A percentile compares a stretch with the other conserved stretches of the same genome.
Evolutionary conservation across 2,797 vertebrate species (phyloP).

Genomic region (Agapornis canus): DNA sequence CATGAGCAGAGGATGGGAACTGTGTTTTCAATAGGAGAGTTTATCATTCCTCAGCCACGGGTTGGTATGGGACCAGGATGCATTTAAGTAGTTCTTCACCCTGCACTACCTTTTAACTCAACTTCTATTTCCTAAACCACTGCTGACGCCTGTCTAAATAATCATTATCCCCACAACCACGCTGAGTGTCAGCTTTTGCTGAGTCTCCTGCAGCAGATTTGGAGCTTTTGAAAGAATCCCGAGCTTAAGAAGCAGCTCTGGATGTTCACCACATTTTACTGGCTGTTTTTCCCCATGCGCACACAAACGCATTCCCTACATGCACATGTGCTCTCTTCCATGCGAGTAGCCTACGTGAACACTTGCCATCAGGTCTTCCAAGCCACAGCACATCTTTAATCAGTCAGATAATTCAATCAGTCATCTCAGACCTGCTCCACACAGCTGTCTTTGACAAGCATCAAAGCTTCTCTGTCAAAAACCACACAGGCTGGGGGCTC

Average conservation of each 20-base stretch:
- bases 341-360: not conserved
- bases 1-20: not conserved
- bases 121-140: constrained; percentile 44
- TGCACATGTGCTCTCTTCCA: not conserved
- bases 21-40: fast-evolving
- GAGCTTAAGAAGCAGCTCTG: constrained; percentile 1
- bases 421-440: constrained; percentile 27
- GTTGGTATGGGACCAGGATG: not conserved
- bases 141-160: constrained; percentile 41
- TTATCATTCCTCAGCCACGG: not conserved
- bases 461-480: constrained; percentile 29
- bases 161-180: constrained; percentile 7
- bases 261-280: not conserved
- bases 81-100: not conserved
- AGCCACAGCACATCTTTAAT: constrained; percentile 47
- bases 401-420: constrained; percentile 47
- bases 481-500: not conserved
- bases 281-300: not conserved
- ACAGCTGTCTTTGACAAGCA: constrained; percentile 38
- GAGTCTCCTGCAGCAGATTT: not conserved
- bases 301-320: not conserved
- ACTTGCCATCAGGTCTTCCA: constrained; percentile 10
- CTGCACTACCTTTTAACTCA: not conserved
- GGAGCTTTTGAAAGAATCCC: constrained; percentile 26
- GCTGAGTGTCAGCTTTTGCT: not conserved